Evolutionary conservation across 2,113 vertebrate species (phyloP).

Genomic region (Apteryx mantelli): DNA sequence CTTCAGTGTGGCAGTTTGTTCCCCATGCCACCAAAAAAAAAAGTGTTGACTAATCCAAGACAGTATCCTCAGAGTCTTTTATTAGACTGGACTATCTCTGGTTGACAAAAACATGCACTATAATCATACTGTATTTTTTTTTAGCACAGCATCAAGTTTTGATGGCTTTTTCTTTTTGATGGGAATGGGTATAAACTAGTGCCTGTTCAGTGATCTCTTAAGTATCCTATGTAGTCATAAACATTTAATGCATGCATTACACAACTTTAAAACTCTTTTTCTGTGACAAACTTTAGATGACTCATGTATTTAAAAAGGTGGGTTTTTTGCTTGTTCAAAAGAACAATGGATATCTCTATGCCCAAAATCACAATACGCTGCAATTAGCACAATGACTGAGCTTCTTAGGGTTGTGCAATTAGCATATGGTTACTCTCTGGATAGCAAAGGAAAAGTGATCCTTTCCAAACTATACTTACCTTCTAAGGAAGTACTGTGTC

Average conservation of each 20-base stretch:
- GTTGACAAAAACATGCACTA: neutral
- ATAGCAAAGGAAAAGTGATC: neutral
- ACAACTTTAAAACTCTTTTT: neutral
- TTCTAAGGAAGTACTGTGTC: neutral
- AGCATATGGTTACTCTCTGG: neutral
- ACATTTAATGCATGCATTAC: neutral
- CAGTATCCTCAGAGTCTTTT: neutral
- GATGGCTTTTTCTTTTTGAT: neutral
- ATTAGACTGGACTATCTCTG: neutral
- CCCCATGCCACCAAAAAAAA: neutral
- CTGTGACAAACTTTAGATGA: neutral
- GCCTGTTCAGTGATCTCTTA: neutral
- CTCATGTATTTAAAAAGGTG: neutral
- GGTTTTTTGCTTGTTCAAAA: neutral
- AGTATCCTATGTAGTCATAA: neutral
- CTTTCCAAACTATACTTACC: neutral
- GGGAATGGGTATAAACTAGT: neutral
- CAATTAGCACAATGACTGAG: neutral
- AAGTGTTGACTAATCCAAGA: neutral
- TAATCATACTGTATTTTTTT: neutral
- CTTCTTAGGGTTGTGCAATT: neutral
- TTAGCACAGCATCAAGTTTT: neutral
- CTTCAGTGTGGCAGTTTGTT: neutral
- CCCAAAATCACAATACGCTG: neutral
- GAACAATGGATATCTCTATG: neutral